These are phyloP conservation scores for Drosophila orena DNA, from an alignment of 1,140 invertebrate genomes.

Conservation along the genomic window DNA sequence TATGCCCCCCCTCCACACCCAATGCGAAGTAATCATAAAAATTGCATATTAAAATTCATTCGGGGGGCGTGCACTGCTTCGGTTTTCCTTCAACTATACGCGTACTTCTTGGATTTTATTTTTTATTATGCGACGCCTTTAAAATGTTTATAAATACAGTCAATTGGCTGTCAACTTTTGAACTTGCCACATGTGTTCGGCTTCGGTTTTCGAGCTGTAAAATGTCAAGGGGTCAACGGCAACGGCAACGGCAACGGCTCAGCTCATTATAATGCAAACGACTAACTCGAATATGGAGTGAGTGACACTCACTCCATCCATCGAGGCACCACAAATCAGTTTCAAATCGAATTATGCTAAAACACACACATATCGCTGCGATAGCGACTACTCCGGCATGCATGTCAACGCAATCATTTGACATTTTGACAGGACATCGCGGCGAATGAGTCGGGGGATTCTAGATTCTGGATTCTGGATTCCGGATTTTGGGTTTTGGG, in stretches of 20 bases:
- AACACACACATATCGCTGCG: slow-evolving; percentile 38
- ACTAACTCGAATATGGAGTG: slow-evolving; percentile 20
- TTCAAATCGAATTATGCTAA: slow-evolving; percentile 51
- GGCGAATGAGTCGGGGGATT: neutral
- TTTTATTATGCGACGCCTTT: slow-evolving; percentile 56
- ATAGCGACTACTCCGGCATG: slow-evolving; percentile 44
- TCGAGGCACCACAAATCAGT: slow-evolving; percentile 29
- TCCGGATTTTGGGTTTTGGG: too few species aligned
- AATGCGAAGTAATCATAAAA: slow-evolving; percentile 70
- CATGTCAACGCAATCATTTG: slow-evolving; percentile 78
- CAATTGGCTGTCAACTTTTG: slow-evolving; percentile 82
- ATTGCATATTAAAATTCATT: slow-evolving; percentile 76
- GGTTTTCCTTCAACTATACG: slow-evolving; percentile 8
- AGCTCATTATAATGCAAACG: slow-evolving; percentile 46
- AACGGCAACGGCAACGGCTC: slow-evolving; percentile 7
- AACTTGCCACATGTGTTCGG: slow-evolving; percentile 78
- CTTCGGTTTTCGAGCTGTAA: slow-evolving; percentile 56
- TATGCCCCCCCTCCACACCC: too few species aligned
- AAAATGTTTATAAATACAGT: slow-evolving; percentile 83
- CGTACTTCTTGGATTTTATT: slow-evolving; percentile 2
- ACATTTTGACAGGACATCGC: slow-evolving; percentile 72
- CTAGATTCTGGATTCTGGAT: neutral
- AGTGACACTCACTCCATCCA: slow-evolving; percentile 54
- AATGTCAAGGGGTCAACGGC: slow-evolving; percentile 69
- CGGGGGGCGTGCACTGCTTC: slow-evolving; percentile 52